Evolutionary conservation across 2,797 vertebrate species (phyloP).

Genomic region (Enteromius mattozi): DNA sequence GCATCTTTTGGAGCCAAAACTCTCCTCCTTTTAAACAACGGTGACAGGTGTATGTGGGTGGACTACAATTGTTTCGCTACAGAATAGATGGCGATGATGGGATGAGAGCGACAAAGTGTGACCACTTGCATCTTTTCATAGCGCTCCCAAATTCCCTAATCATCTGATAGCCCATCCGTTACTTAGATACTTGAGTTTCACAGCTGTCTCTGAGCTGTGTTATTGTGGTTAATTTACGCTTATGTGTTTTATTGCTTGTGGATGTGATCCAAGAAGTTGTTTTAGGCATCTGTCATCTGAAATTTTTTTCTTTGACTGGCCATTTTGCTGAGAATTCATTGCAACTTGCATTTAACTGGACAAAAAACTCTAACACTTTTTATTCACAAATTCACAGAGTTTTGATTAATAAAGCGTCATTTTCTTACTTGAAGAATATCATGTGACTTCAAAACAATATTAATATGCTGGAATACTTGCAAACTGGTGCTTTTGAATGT

Average conservation of each 20-base stretch:
- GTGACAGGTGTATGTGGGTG: conserved; percentile 47
- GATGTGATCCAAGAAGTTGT: conserved; percentile 2
- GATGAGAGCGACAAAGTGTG: conserved; percentile 9
- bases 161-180: conserved; percentile 38
- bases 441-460: too few relatives aligned
- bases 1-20: conserved; percentile 33
- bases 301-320: conserved; percentile 15
- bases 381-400: too few relatives aligned
- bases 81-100: conserved; percentile 19
- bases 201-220: conserved; percentile 23
- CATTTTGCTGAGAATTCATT: not conserved
- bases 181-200: conserved; percentile 36
- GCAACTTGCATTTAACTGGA: conserved; percentile 3
- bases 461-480: too few relatives aligned
- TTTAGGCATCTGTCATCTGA: conserved; percentile 35
- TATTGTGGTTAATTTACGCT: conserved; percentile 31
- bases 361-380: not conserved
- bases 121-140: conserved; percentile 17
- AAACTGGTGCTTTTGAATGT: too few relatives aligned
- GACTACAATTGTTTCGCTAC: conserved; percentile 24
- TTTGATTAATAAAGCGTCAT: too few relatives aligned
- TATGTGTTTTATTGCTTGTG: conserved; percentile 33
- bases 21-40: conserved; percentile 32
- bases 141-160: conserved; percentile 30
- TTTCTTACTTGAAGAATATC: too few relatives aligned